Evolutionary conservation across 2,888 invertebrate genomes (phyloP), one percentile per base, ranked within the genome.

Genomic region (Petrolisthes cinctipes): DNA sequence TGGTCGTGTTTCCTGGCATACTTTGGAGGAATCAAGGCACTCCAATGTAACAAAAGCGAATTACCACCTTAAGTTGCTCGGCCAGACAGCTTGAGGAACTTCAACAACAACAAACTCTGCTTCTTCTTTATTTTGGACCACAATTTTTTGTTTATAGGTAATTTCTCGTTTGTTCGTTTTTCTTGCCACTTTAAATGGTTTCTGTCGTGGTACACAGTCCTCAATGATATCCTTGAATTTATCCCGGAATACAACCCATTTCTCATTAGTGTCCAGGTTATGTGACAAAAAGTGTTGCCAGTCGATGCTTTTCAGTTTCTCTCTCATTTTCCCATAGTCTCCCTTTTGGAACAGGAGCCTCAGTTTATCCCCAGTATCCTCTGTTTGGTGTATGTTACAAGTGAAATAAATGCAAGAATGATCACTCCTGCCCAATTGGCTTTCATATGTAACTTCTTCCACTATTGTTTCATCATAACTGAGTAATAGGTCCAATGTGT

Each of bases 341-440:
- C 23, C 82, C 23, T 82, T 82, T 51, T 82, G 61, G 7, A 57
- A 82, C 68, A 82, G 68, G 51, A 5, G 23, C 23, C 68, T 37
- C 9, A 2, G 14, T 17, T 71, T 82, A 0, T 5, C 6, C 5
- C 71, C 4, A 3, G 4, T 82, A 4, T 82, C 61, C 9, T 82
- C 68, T 4, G 23, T 4, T 2, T 82, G 11, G 5, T 68, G 37
- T 3, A 51, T 37, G 17, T 71, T 51, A 61, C 54, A 54, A 2
- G 0, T 20, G 6, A 82, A 61, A 20, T 66, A 71, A 4, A 82
- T 82, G 6, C 68, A 82, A 17, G 68, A 53, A 82, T 82, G 71
- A 71, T 82, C 82, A 68, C 68, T 82, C 7, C 68, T 82, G 7
- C 82, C 82, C 2, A 82, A 6, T 66, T 68, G 68, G 23, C 82